A percentile compares a stretch with the other conserved stretches of the same genome.
Conservation (phyloP, 2,113 vertebrate genomes). For the Crypturellus undulatus region DNA sequence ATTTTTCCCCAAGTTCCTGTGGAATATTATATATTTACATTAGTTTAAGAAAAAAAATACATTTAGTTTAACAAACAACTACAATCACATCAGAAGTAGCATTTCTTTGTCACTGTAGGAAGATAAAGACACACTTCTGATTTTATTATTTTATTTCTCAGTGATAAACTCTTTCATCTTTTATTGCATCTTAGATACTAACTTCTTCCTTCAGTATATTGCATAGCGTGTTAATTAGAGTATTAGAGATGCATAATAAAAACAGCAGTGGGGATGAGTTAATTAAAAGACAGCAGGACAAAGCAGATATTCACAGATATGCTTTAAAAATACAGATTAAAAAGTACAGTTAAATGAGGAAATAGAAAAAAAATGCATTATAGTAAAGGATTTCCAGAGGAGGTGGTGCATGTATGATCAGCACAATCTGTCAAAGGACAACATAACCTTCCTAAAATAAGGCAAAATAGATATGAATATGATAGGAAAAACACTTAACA, state of each 20-base stretch:
- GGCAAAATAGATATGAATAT: not conserved
- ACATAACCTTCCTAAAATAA: rapidly evolving
- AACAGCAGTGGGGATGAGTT: constrained; percentile 4
- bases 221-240: constrained; percentile 32
- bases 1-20: too few relatives aligned
- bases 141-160: constrained; percentile 20
- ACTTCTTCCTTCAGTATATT: not conserved
- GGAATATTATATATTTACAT: too few relatives aligned
- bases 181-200: not conserved
- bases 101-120: not conserved
- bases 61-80: not conserved
- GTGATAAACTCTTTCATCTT: constrained; percentile 29
- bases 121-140: not conserved
- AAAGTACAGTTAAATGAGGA: not conserved
- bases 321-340: not conserved
- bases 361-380: not conserved
- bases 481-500: not conserved
- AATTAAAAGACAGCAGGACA: constrained; percentile 37
- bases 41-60: not conserved
- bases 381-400: too few relatives aligned
- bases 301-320: not conserved
- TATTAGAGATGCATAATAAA: constrained; percentile 3
- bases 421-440: not conserved
- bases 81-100: not conserved
- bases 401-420: rapidly evolving